These are phyloP conservation scores for Arothron firmamentum DNA, from an alignment of 2,113 vertebrate species.

Conservation along the genomic window DNA sequence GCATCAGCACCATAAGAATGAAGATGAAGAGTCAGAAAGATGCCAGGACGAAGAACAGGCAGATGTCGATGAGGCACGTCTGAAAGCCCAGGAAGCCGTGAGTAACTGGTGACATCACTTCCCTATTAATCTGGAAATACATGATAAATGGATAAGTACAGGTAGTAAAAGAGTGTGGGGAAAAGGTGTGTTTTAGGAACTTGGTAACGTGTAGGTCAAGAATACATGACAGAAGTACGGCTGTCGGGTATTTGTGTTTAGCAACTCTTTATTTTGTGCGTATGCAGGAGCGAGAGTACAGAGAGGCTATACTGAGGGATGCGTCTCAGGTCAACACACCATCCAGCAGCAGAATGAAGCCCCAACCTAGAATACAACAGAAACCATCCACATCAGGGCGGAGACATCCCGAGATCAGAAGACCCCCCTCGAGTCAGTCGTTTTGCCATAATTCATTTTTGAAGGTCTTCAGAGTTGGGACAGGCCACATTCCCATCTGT, in stretches of 20 bases:
- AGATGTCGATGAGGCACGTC: constrained; percentile 69
- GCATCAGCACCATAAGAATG: constrained; percentile 73
- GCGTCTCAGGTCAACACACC: constrained; percentile 62
- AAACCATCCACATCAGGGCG: constrained; percentile 58
- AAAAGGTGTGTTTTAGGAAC: neutral
- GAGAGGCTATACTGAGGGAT: constrained; percentile 77
- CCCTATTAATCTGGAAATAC: neutral
- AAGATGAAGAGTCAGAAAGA: constrained; percentile 74
- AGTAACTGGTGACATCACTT: constrained; percentile 22
- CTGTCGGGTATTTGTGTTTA: neutral
- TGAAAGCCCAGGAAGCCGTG: constrained; percentile 71
- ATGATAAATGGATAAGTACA: neutral
- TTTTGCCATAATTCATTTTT: neutral
- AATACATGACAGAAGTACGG: too few relatives aligned
- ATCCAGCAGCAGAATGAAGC: constrained; percentile 68
- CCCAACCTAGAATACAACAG: constrained; percentile 14
- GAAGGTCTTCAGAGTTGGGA: too few relatives aligned
- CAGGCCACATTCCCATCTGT: too few relatives aligned
- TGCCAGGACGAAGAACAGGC: constrained; percentile 73
- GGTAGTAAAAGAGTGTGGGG: neutral
- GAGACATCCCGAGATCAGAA: constrained; percentile 62
- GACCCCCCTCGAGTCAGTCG: constrained; percentile 79
- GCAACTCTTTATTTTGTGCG: neutral
- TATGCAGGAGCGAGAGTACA: constrained; percentile 81
- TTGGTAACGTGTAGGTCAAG: too few relatives aligned